Conservation (phyloP, 37 sponge, comb jelly and placozoan species). For the Diacarnus erythraeanus region DNA sequence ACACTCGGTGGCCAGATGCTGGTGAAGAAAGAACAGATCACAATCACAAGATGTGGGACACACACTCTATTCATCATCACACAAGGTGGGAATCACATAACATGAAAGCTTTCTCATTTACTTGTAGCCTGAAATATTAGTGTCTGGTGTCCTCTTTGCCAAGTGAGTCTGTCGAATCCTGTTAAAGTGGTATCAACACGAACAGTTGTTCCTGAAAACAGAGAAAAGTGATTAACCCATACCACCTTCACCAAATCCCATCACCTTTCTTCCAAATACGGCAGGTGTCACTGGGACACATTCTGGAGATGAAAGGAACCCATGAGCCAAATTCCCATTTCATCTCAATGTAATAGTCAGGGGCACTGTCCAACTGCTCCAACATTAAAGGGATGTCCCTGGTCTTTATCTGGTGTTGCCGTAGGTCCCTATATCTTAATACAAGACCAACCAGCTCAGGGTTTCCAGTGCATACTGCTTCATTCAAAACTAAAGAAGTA, state of each 20-base stretch:
- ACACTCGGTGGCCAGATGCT: slow-evolving; percentile 60
- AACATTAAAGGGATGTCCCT: slow-evolving; percentile 75
- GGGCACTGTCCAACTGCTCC: slow-evolving; percentile 63
- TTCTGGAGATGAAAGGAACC: slow-evolving; percentile 91
- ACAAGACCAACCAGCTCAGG: slow-evolving; percentile 70
- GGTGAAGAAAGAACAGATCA: not conserved
- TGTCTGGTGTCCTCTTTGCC: slow-evolving; percentile 88
- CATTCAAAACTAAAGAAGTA: slow-evolving; percentile 59
- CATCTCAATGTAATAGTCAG: slow-evolving; percentile 99
- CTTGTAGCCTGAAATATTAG: slow-evolving; percentile 82
- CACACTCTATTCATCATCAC: not conserved
- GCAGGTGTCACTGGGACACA: slow-evolving; percentile 99
- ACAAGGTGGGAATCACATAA: not conserved
- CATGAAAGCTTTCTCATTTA: slow-evolving; percentile 1
- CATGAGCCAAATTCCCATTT: slow-evolving; percentile 99
- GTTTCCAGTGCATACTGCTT: slow-evolving; percentile 74
- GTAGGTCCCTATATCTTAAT: slow-evolving; percentile 65
- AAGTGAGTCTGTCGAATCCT: slow-evolving; percentile 81
- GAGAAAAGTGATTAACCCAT: not conserved
- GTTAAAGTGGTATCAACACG: slow-evolving; percentile 90
- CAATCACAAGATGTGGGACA: not conserved
- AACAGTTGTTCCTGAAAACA: slow-evolving; percentile 78
- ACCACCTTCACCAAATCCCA: not conserved
- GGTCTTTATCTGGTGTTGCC: slow-evolving; percentile 15
- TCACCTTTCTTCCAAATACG: slow-evolving; percentile 97